Percentiles rank a stretch among this genome's conserved stretches.
These are phyloP conservation scores for Psophia crepitans DNA, from an alignment of 2,113 vertebrate species.

Conservation along the genomic window DNA sequence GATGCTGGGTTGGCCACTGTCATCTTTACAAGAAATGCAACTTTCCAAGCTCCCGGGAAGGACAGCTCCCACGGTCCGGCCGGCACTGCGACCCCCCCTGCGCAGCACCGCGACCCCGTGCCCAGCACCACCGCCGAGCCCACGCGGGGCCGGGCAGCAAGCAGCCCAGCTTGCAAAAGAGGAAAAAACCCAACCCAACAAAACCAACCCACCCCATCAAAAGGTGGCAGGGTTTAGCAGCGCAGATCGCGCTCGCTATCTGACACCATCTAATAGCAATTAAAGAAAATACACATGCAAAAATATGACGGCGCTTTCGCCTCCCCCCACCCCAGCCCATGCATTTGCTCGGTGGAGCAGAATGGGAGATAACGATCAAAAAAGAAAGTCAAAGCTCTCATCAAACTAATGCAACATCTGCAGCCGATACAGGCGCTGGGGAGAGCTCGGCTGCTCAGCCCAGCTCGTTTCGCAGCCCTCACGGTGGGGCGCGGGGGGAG, in stretches of 20 bases:
- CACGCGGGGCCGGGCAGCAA: background rate
- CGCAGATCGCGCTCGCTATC: background rate
- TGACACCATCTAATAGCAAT: slow-evolving; percentile 41
- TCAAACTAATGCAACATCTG: slow-evolving; percentile 73
- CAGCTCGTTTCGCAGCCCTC: background rate
- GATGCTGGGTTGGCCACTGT: background rate
- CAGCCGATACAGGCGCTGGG: slow-evolving; percentile 45
- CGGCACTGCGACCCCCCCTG: background rate
- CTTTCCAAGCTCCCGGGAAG: background rate
- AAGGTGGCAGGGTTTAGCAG: background rate
- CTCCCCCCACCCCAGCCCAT: background rate
- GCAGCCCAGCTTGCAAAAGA: background rate
- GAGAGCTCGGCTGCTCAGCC: slow-evolving; percentile 48
- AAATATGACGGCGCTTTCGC: background rate
- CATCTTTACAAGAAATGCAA: background rate
- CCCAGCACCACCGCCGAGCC: background rate
- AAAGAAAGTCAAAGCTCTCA: slow-evolving; percentile 68
- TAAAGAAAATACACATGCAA: background rate
- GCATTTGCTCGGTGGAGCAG: background rate
- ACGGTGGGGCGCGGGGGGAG: accelerated
- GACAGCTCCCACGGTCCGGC: background rate
- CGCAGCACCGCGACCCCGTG: background rate
- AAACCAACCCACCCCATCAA: background rate
- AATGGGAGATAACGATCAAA: slow-evolving; percentile 22
- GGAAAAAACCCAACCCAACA: background rate